Base-by-base conservation (phyloP, 2,113 vertebrate genomes). In the Cryptotis parvus region DNA sequence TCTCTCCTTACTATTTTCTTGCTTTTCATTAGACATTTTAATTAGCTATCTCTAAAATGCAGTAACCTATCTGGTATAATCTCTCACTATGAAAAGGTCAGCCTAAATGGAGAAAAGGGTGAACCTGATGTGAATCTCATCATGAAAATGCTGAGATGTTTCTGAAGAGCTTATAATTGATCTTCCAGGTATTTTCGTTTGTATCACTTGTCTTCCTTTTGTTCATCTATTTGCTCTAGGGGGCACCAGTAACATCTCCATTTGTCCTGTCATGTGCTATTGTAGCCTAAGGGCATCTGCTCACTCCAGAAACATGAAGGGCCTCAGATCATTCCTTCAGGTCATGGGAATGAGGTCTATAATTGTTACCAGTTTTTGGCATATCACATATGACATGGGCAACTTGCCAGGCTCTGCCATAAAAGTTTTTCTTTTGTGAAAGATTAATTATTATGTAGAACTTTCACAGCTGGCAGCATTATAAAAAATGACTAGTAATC, bases 81-180 rank as follows among this genome's bases (percentile, higher is more conserved):
- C 39, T 93, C 39, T 94, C 41, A 26, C 20, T 83, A 72, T 69
- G n/a, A 87, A 95, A 96, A 95, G 88, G 58, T 87, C 74, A 87
- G 11, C 35, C 49, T 75, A 77, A 91, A 91, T 65, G 33, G 68
- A 37, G 41, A 80, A 90, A 70, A 77, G 73, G 27, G 35, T 87
- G 49, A 87, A 43, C 8, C 33, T 72, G 52, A 80, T 11, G 4
- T 78, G 84, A 95, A 70, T 94, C 35, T 89, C 72, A 86, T 89
- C 88, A 61, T 91, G 80, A 92, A 93, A 78, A 65, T 93, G 63
- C 92, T 73, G 91, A 92, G 73, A 92, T 87, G 26, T 66, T 90
- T 81, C 39, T 77, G 16, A 75, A 92, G 65, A 84, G n/a, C 33
- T 77, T 82, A n/a, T 86, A 85, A 88, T 88, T 94, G 37, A 72